phyloP scores from a whole-genome alignment of 30 jellyfish, hydroid and myxozoan species.

The Hydractinia symbiolongicarpus region DNA sequence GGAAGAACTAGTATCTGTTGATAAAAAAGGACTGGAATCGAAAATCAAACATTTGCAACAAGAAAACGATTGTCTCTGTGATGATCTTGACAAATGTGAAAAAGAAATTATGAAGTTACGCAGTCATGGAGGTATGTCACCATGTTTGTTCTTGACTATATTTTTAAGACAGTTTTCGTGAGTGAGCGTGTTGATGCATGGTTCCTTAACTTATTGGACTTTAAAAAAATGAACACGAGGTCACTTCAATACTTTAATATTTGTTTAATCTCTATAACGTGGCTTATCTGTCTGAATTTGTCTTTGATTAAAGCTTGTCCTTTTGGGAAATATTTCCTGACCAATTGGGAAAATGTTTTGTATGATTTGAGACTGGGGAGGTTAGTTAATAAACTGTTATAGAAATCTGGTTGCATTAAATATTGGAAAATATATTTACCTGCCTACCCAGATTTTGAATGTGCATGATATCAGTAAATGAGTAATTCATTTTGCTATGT shows the following conservation, averaged over 20 bases:
- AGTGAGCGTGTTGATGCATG: not conserved
- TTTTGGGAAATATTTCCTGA: too few relatives aligned
- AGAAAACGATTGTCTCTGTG: constrained; percentile 56
- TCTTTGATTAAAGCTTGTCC: too few relatives aligned
- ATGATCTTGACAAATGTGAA: constrained; percentile 72
- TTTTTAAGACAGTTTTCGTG: not conserved
- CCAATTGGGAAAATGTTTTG: too few relatives aligned
- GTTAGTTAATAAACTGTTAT: too few relatives aligned
- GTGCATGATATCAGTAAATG: too few relatives aligned
- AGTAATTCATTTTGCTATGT: too few relatives aligned
- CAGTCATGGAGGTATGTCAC: constrained; percentile 38
- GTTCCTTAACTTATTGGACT: not conserved
- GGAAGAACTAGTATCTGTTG: constrained; percentile 72
- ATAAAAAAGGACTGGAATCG: constrained; percentile 52
- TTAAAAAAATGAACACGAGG: not conserved
- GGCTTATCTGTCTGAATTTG: not conserved
- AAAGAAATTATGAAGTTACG: constrained; percentile 51
- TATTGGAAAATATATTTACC: too few relatives aligned
- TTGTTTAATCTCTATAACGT: not conserved
- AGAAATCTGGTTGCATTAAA: too few relatives aligned
- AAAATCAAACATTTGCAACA: constrained; percentile 39
- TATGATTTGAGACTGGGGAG: too few relatives aligned
- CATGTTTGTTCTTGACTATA: not conserved
- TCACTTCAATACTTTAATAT: not conserved
- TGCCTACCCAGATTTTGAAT: too few relatives aligned